Percentiles rank a stretch among this genome's conserved stretches.
Conservation (phyloP, 64 coral and sea anemone species). For the Montipora cactus region DNA sequence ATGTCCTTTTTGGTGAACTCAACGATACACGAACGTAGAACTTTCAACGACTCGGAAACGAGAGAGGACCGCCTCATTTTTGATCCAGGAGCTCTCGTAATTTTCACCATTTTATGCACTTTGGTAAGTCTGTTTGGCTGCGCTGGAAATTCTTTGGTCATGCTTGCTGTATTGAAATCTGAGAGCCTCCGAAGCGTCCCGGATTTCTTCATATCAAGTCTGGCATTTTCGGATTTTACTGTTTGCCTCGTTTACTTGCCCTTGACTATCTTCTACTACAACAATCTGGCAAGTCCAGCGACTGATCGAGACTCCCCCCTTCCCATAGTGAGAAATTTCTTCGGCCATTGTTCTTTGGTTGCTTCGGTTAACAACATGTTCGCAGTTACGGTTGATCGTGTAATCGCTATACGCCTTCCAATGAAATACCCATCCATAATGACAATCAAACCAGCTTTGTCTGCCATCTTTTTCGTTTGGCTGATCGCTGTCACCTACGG, state of each 20-base stretch:
- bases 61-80: not conserved
- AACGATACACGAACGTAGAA: not conserved
- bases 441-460: not conserved
- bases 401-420: slow-evolving; percentile 10
- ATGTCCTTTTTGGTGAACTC: not conserved
- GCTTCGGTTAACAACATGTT: slow-evolving; percentile 18
- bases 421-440: not conserved
- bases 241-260: slow-evolving; percentile 2
- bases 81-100: not conserved
- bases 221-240: slow-evolving; percentile 23
- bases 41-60: not conserved
- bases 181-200: not conserved
- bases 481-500: not conserved
- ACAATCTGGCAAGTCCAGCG: not conserved
- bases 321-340: not conserved
- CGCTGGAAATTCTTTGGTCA: slow-evolving; percentile 4
- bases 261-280: not conserved
- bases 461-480: not conserved
- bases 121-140: not conserved
- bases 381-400: slow-evolving; percentile 7
- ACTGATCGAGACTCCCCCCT: not conserved
- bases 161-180: slow-evolving; percentile 10
- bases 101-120: not conserved
- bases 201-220: slow-evolving; percentile 11
- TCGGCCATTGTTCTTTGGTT: not conserved